Evolutionary conservation across 2,888 invertebrate species (phyloP), one percentile per base, ranked within the genome.

Genomic region (Drosophila meridiana): DNA sequence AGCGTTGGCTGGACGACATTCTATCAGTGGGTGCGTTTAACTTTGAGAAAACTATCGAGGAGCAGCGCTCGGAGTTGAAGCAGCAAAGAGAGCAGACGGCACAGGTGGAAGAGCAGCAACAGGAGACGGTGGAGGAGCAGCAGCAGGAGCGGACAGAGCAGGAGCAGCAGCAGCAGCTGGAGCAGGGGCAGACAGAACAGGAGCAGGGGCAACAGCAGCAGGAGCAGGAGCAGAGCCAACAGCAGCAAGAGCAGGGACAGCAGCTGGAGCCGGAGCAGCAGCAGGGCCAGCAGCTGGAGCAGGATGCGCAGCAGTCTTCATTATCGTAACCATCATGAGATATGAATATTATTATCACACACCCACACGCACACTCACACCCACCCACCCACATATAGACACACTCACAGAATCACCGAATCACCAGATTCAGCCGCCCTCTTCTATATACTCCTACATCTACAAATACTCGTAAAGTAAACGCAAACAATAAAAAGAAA

Each of bases 1-100:
- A 91, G 81, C 92, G 91, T 56, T 92, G 92, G 92, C 73, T 92
- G 71, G 93, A 92, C 80, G 90, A 92, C 65, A 82, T 92, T 69
- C 87, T 93, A 52, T 92, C 92, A 58, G 83, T 92, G 62, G 92
- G 92, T 69, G 92, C 93, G 47, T 82, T 83, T 70, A 92, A 91
- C 79, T 92, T 92, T 69, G 91, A 92, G 76, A 87, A 83, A 65
- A 66, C 78, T 73, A 67, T 83, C 68, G 76, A 78, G 64, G 67
- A 78, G 66, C 72, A 77, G 72, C 85, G 78, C 14, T 32, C 67
- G 36, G 73, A 73, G 50, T 42, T 69, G n/a, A 73, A 72, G 55
- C 59, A 69, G 30, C n/a, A 73, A 45, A 43, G 59, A 32, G 26
- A 57, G 52, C 56, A 64, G 20, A 30, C 48, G 64, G 50, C 62